Base-by-base conservation (phyloP, 2,888 invertebrate genomes). In the Hypomecis atomaria region DNA sequence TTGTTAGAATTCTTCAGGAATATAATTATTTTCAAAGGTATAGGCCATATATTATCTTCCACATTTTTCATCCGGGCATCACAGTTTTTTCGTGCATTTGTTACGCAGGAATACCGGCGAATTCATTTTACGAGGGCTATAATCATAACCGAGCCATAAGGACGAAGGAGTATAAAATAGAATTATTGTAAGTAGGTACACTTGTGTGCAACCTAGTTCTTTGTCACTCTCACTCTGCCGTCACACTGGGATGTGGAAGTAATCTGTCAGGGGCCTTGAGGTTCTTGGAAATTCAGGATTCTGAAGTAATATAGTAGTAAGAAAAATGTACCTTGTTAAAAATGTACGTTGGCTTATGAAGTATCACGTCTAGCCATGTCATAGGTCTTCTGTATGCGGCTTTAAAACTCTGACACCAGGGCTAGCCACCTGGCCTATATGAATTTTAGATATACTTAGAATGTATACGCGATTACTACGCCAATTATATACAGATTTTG, bases 101-200 rank as follows among this genome's bases (percentile, higher is more conserved):
- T 67, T 67, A 64, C 62, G 61, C 52, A 49, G 56, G 53, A 71
- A 66, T 64, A 45, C 58, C 55, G 55, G 47, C 57, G 62, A 62
- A 65, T 66, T 66, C 65, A 65, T 66, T 67, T 72, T 70, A 72
- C 65, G 62, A 56, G 43, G 37, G 67, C 64, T 62, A 66, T 69
- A 65, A 69, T 70, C 67, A 70, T 71, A 70, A 68, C 71, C 48
- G 62, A 11, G 56, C 64, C 66, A 49, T 59, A 57, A 55, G 52
- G 54, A 65, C 45, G 43, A 59, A 23, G 44, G 57, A 47, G 44
- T 50, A 64, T 64, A 64, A 59, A 59, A 56, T 56, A 38, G 59
- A 64, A 64, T 64, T 64, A 64, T 40, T 40, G 11, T 40, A 40
- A 52, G 52, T 23, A 59, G 40, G 54, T 38, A 40, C 23, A 62